A percentile compares a stretch with the other conserved stretches of the same genome.
Evolutionary conservation across 1,140 invertebrate genomes (phyloP).

Genomic region (Drosophila melanogaster): Release_6_plus_ISO1_MT NT_037436.4:2275501-2276000

Average conservation of each 20-base stretch:
- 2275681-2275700: not conserved
- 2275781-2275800: not conserved
- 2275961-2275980: slow-evolving; percentile 23
- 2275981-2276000: slow-evolving; percentile 3
- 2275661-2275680: slow-evolving; percentile 49
- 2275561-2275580: slow-evolving; percentile 63
- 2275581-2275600: slow-evolving; percentile 25
- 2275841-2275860: slow-evolving; percentile 38
- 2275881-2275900: slow-evolving; percentile 64
- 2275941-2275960: slow-evolving; percentile 57
- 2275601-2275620: slow-evolving; percentile 4
- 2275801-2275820: slow-evolving; percentile 55
- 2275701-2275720: slow-evolving; percentile 72
- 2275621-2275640: slow-evolving; percentile 10
- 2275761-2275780: slow-evolving; percentile 49
- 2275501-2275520: slow-evolving; percentile 30
- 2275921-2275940: slow-evolving; percentile 26
- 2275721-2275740: slow-evolving; percentile 75
- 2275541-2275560: slow-evolving; percentile 68
- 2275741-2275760: slow-evolving; percentile 81
- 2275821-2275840: slow-evolving; percentile 32
- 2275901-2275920: slow-evolving; percentile 30
- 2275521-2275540: slow-evolving; percentile 71
- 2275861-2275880: slow-evolving; percentile 67
- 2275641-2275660: slow-evolving; percentile 56